Base-by-base conservation (phyloP, 2,113 vertebrate species). In the Apteryx owenii region DNA sequence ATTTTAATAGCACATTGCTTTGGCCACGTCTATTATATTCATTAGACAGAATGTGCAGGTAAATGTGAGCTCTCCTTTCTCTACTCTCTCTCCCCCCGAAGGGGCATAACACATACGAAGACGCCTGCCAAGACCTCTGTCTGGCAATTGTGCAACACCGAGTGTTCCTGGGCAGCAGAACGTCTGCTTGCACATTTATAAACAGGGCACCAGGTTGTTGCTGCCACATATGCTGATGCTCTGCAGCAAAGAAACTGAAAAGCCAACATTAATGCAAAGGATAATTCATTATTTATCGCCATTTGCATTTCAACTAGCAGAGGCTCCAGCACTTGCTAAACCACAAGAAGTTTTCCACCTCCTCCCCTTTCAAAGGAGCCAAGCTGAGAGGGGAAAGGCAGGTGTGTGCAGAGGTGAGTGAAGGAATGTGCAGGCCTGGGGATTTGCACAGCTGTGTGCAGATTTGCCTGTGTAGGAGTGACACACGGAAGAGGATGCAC, bases 221-320 rank as follows among this genome's bases (percentile, higher is more conserved):
- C 33, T 68, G 64, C 73, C 21, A 1, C 33, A 22, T 12, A 6
- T 8, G 69, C 78, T 61, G 73, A 40, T 54, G 75, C 17, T 64
- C 84, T 51, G 90, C 95, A 62, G 90, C 22, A 16, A 21, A 80
- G 81, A 19, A 79, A 7, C 25, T 1, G 44, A 73, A 82, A 66
- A 2, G 78, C 33, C 71, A n/a, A 4, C 12, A 0, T 56, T 9
- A 83, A 64, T 17, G 83, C 70, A 4, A 79, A 75, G 29, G 84
- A 25, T 42, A 58, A 85, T 95, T 22, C 78, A 88, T 95, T 89
- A 90, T 95, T 96, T 85, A 95, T 79, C 36, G 1, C 23, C 79
- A 72, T 85, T 53, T 80, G 87, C 94, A 77, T 89, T 89, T 61
- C 65, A 76, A 22, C 20, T 0, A 38, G 76, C 36, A 29, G 83